Evolutionary conservation across 2,797 vertebrate genomes (phyloP).

Genomic region (Sylvia borin): DNA sequence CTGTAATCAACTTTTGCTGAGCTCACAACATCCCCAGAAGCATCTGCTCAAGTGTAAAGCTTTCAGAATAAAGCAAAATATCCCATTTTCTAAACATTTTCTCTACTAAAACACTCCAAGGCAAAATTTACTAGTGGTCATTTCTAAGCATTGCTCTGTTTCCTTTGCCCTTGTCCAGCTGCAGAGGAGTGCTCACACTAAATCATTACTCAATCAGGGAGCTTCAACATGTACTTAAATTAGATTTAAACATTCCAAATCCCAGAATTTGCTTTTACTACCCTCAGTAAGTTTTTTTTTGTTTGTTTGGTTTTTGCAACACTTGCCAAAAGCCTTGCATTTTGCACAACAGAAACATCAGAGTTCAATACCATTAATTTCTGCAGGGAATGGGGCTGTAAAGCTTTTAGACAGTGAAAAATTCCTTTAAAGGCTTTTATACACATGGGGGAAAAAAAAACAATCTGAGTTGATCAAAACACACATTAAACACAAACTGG

Average conservation of each 20-base stretch:
- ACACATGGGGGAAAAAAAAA: too few species aligned
- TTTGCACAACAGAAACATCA: not conserved
- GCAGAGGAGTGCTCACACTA: not conserved
- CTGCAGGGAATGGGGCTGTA: not conserved
- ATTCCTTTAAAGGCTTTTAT: not conserved
- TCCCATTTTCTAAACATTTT: not conserved
- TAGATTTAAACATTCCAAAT: not conserved
- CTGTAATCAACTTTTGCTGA: not conserved
- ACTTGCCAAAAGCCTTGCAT: not conserved
- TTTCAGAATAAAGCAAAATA: not conserved
- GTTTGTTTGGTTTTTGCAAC: not conserved
- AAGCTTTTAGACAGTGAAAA: not conserved
- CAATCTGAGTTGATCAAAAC: not conserved
- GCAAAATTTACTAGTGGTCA: not conserved
- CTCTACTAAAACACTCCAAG: not conserved
- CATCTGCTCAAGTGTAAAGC: not conserved
- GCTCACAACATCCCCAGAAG: not conserved
- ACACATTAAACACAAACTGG: not conserved
- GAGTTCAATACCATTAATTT: not conserved
- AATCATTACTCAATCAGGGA: not conserved
- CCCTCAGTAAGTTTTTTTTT: not conserved
- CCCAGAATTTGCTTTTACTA: not conserved
- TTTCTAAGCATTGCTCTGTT: not conserved
- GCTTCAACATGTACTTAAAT: not conserved
- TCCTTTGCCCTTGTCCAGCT: not conserved